Evolutionary conservation across 2,113 vertebrate species (phyloP).

Genomic region (Psittacula cyanocephala): DNA sequence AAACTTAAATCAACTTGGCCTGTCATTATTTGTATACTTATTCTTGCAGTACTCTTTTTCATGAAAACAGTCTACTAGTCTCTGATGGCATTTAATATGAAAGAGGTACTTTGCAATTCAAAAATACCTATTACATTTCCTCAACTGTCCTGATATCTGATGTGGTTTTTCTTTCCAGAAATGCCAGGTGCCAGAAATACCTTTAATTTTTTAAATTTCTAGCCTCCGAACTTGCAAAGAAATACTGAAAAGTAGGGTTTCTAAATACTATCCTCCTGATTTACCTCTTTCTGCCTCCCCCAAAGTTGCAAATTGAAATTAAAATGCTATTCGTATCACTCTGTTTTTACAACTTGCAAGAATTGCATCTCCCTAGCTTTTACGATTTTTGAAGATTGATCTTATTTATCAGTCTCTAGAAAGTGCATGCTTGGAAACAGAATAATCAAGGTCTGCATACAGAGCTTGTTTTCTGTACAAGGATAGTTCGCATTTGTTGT

Average conservation of each 20-base stretch:
- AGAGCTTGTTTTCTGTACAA: neutral
- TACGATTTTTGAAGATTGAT: neutral
- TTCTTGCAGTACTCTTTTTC: neutral
- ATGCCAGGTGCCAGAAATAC: neutral
- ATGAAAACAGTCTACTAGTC: neutral
- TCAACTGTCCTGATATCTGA: neutral
- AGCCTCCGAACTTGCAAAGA: neutral
- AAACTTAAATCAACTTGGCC: neutral
- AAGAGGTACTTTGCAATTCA: constrained; percentile 49
- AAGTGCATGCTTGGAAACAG: neutral
- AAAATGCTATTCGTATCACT: neutral
- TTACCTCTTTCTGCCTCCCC: neutral
- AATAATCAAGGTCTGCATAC: neutral
- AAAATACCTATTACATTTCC: constrained; percentile 8
- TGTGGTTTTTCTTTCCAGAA: neutral
- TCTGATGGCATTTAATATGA: constrained; percentile 54
- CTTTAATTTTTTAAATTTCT: neutral
- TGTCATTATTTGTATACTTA: neutral
- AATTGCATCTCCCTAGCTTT: neutral
- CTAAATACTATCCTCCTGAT: neutral
- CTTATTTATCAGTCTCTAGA: neutral
- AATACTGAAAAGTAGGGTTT: neutral
- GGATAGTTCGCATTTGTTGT: neutral
- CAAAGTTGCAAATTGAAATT: neutral
- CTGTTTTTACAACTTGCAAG: neutral